These are phyloP conservation scores for Drosophila seclusa DNA, from an alignment of 2,888 invertebrate genomes.

Conservation along the genomic window DNA sequence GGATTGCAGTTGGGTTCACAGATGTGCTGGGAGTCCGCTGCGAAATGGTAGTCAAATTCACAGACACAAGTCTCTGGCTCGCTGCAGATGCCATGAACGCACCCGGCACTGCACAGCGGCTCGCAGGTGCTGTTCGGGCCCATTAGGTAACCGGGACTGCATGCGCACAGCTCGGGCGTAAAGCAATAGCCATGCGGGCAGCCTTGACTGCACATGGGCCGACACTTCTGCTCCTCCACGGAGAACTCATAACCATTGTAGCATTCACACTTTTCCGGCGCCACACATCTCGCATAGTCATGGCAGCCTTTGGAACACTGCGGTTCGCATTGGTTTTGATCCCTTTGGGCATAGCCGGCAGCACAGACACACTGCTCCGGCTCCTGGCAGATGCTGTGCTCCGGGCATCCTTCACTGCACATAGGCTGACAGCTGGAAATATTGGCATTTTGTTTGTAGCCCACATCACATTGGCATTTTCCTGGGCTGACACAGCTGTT, in stretches of 20 bases:
- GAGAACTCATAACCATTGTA: constrained; percentile 67
- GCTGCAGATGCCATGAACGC: constrained; percentile 85
- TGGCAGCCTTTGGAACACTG: constrained; percentile 65
- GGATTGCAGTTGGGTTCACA: constrained; percentile 83
- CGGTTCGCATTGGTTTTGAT: constrained; percentile 50
- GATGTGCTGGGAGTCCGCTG: constrained; percentile 45
- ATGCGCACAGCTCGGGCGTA: constrained; percentile 70
- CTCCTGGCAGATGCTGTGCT: constrained; percentile 44
- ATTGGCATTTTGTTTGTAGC: constrained; percentile 10
- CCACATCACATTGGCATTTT: constrained; percentile 12
- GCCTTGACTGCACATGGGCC: constrained; percentile 62
- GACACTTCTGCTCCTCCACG: constrained; percentile 32
- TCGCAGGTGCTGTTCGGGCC: constrained; percentile 74
- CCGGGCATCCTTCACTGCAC: constrained; percentile 41
- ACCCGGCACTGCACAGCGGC: constrained; percentile 73
- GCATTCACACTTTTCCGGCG: constrained; percentile 76
- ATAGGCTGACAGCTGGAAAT: constrained; percentile 6
- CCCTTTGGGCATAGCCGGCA: constrained; percentile 45
- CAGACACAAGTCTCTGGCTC: constrained; percentile 80
- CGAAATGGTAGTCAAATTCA: constrained; percentile 49
- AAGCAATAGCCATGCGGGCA: constrained; percentile 77
- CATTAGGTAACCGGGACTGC: constrained; percentile 80
- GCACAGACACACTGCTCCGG: constrained; percentile 58
- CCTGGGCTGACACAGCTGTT: constrained; percentile 42
- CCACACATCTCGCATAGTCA: constrained; percentile 71